Base-by-base conservation (phyloP, 2,888 invertebrate species). In the Psylliodes chrysocephalus region DNA sequence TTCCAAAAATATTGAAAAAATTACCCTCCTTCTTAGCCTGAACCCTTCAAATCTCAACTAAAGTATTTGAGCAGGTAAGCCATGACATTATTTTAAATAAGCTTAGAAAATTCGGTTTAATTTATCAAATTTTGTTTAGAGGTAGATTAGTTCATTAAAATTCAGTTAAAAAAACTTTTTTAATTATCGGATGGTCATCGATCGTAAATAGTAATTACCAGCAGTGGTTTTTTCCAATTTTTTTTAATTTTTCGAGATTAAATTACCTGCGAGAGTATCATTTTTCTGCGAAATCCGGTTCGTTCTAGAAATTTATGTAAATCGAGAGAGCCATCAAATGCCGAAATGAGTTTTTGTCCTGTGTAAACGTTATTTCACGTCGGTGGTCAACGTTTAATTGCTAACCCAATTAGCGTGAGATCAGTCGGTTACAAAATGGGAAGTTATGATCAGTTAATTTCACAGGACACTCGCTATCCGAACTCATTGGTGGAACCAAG, bases 401-500 rank as follows among this genome's bases (percentile, higher is more conserved):
- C 46, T 55, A 65, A 63, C 38, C 61, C 65, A 67, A 69, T 69
- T 69, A 67, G 66, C 64, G 77, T 77, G 77, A 75, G 76, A 75
- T 75, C 74, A 71, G 69, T 61, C 67, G 69, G 73, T 73, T 70
- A 66, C 73, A 70, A 72, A 73, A 73, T 74, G 71, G 75, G 76
- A 78, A 77, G 75, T 78, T 76, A 75, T 75, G 76, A 78, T 76
- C 75, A 74, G 76, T 76, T 78, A 78, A 77, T 78, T 78, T 77
- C 68, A 68, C 76, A 72, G 74, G 18, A 17, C 38, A 10, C 2
- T 33, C 33, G n/a, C 5, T n/a, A n/a, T 33, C n/a, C n/a, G n/a
- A n/a, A n/a, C n/a, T n/a, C 33, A 33, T 33, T 7, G 33, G n/a
- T 10, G 10, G 33, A n/a, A 8, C 2, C 33, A 33, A 33, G 33